These are phyloP conservation scores for Samia ricini DNA, from an alignment of 1,140 invertebrate species.

Conservation along the genomic window DNA sequence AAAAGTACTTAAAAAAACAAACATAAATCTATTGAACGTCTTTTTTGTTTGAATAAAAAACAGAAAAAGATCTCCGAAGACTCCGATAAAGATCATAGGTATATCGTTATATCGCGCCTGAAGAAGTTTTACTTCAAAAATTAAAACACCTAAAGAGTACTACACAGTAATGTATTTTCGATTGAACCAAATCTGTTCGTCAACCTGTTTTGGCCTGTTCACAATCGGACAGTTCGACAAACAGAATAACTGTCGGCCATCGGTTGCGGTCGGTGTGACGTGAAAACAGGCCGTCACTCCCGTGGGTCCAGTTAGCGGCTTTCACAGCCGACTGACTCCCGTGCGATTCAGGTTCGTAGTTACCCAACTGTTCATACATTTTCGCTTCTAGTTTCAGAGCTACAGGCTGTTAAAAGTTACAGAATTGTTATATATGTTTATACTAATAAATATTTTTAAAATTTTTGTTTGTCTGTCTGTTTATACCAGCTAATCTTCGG, in stretches of 20 bases:
- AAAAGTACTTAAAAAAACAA: too few species aligned
- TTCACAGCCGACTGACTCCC: conserved; percentile 19
- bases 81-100: too few species aligned
- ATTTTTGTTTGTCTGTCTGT: too few species aligned
- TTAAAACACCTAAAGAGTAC: not conserved
- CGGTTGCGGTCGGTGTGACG: not conserved
- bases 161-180: not conserved
- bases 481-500: too few species aligned
- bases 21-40: too few species aligned
- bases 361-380: not conserved
- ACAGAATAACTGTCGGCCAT: not conserved
- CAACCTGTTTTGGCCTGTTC: not conserved
- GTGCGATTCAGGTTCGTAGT: not conserved
- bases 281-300: conserved; percentile 10
- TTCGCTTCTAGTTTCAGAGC: conserved; percentile 4
- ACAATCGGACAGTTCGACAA: not conserved
- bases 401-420: not conserved
- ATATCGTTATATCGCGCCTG: too few species aligned
- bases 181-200: not conserved
- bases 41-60: too few species aligned
- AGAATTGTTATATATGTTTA: too few species aligned
- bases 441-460: too few species aligned
- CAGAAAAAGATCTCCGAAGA: too few species aligned
- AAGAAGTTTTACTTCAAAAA: too few species aligned
- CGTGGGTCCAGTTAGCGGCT: conserved; percentile 18